Percentiles rank a stretch among this genome's conserved stretches.
phyloP scores from a whole-genome alignment of 1,140 invertebrate genomes.

The Elymnias hypermnestra region DNA sequence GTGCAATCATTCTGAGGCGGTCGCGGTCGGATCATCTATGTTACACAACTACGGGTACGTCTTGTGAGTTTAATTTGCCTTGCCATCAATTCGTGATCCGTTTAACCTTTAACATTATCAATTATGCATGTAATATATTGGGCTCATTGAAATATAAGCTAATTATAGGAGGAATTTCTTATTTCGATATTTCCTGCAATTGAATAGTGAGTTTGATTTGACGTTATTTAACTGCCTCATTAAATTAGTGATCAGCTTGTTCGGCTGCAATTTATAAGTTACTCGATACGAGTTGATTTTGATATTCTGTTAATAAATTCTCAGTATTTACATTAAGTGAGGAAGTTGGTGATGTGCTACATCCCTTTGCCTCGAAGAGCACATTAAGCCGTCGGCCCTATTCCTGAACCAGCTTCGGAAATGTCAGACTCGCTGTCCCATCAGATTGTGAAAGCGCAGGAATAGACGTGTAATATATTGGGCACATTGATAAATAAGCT shows the following conservation, averaged over 20 bases:
- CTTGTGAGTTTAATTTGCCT: slow-evolving; percentile 20
- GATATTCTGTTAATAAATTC: too few relatives aligned
- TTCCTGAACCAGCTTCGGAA: too few relatives aligned
- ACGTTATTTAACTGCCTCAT: too few relatives aligned
- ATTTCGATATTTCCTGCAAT: not conserved
- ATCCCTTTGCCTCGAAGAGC: too few relatives aligned
- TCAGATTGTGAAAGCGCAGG: too few relatives aligned
- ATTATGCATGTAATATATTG: slow-evolving; percentile 3
- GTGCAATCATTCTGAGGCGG: slow-evolving; percentile 4
- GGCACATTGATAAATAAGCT: not conserved
- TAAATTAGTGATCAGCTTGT: too few relatives aligned
- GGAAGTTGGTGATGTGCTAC: too few relatives aligned
- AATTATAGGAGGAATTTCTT: not conserved
- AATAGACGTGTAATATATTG: slow-evolving; percentile 1
- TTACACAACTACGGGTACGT: slow-evolving; percentile 21
- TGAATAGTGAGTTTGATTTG: not conserved
- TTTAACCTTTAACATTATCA: slow-evolving; percentile 22
- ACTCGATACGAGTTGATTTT: too few relatives aligned
- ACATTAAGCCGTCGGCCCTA: too few relatives aligned
- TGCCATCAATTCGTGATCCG: slow-evolving; percentile 29
- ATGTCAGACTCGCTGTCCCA: too few relatives aligned
- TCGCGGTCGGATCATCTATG: slow-evolving; percentile 1
- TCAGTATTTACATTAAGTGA: too few relatives aligned
- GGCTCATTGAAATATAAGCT: not conserved
- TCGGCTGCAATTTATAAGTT: too few relatives aligned